Evolutionary conservation across 2,888 invertebrate genomes (phyloP).

Genomic region (Orthosia incerta): DNA sequence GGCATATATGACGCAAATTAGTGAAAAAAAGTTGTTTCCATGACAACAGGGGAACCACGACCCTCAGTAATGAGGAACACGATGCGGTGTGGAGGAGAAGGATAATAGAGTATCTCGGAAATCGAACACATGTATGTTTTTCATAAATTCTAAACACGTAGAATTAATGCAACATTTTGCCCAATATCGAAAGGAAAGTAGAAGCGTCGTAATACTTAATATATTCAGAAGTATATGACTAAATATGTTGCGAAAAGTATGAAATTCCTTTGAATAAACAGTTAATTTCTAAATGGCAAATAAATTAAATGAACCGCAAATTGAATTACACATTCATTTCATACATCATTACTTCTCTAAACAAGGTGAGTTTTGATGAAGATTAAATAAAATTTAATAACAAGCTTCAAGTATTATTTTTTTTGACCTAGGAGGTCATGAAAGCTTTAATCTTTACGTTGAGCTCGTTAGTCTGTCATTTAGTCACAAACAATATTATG

Average conservation of each 20-base stretch:
- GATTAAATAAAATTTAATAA: background rate
- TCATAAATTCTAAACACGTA: background rate
- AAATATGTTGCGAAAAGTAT: background rate
- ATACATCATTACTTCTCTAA: background rate
- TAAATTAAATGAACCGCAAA: background rate
- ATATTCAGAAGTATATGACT: background rate
- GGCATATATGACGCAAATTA: too few relatives aligned
- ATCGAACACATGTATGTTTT: too few relatives aligned
- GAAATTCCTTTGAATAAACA: background rate
- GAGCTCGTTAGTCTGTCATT: background rate
- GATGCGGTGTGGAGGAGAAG: too few relatives aligned
- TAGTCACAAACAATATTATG: background rate
- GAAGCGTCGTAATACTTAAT: background rate
- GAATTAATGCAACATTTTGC: background rate
- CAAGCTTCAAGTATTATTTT: too few relatives aligned
- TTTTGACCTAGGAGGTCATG: conserved; percentile 14
- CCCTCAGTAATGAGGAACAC: too few relatives aligned
- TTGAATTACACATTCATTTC: background rate
- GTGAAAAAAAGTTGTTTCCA: too few relatives aligned
- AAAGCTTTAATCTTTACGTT: background rate
- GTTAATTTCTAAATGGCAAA: background rate
- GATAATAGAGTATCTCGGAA: too few relatives aligned
- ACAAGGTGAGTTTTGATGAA: background rate
- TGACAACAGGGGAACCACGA: too few relatives aligned
- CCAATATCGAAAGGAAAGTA: background rate